Conservation (phyloP, 2,888 invertebrate genomes). For the Pterostichus niger region DNA sequence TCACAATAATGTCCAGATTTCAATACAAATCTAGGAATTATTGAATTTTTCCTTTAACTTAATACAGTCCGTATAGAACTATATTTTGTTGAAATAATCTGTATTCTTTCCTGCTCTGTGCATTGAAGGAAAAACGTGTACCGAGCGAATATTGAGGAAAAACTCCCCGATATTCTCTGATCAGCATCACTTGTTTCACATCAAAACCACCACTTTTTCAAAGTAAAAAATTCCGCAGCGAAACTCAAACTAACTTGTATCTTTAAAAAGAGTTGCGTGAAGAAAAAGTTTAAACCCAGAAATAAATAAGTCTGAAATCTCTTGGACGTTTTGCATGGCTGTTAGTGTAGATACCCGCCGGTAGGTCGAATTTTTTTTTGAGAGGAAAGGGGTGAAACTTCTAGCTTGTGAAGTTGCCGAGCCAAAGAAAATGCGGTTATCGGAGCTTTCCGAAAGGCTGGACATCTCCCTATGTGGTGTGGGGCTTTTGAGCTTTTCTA, state of each 20-base stretch:
- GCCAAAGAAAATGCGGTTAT: conserved; percentile 65
- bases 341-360: conserved; percentile 48
- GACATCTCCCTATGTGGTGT: conserved; percentile 31
- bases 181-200: conserved; percentile 13
- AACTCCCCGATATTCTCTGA: not conserved
- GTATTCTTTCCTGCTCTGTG: not conserved
- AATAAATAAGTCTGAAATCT: conserved; percentile 64
- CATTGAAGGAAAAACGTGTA: conserved; percentile 2
- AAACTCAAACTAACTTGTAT: conserved; percentile 18
- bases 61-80: no score
- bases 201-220: conserved; percentile 9
- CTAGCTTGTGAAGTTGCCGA: conserved; percentile 58
- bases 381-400: conserved; percentile 4
- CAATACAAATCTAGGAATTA: no score
- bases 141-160: conserved; percentile 1
- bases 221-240: not conserved
- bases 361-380: conserved; percentile 24
- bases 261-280: conserved; percentile 55
- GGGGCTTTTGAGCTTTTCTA: conserved; percentile 9
- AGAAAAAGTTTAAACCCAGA: conserved; percentile 62
- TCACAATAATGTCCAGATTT: no score
- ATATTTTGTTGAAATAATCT: not conserved
- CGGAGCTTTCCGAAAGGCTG: conserved; percentile 61
- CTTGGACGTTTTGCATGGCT: conserved; percentile 64
- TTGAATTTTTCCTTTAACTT: no score